Percentiles rank a stretch among this genome's conserved stretches.
Conservation (phyloP, 2,797 vertebrate genomes). For the Crenichthys baileyi region DNA sequence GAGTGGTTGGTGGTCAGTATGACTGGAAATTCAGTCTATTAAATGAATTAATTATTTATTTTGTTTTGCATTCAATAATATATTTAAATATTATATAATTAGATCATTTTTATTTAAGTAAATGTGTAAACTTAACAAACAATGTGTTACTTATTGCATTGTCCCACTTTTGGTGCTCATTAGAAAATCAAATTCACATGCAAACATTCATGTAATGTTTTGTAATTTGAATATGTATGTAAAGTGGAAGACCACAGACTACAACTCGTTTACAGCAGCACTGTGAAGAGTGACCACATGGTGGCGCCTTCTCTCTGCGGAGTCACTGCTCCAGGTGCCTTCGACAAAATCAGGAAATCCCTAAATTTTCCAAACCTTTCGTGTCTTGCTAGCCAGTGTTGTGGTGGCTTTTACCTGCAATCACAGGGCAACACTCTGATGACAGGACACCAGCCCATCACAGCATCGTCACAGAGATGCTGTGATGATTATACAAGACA, state of each 20-base stretch:
- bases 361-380: not conserved
- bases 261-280: not conserved
- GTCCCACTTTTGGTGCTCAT: not conserved
- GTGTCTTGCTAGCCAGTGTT: not conserved
- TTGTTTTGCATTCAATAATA: not conserved
- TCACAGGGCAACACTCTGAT: not conserved
- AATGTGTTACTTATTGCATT: not conserved
- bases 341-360: not conserved
- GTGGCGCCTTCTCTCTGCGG: conserved; percentile 40
- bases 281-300: conserved; percentile 24
- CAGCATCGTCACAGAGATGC: not conserved
- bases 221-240: too few species aligned
- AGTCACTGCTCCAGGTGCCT: not conserved
- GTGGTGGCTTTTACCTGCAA: not conserved
- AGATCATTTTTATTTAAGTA: not conserved
- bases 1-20: too few species aligned
- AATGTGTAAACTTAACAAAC: not conserved
- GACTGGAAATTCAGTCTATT: not conserved
- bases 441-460: not conserved
- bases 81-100: not conserved
- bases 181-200: not conserved
- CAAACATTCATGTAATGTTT: too few species aligned
- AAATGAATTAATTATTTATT: not conserved
- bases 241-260: not conserved
- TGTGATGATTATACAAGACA: not conserved